These are phyloP conservation scores for Ctenopoma multispine DNA, from an alignment of 2,797 vertebrate genomes.

Conservation along the genomic window DNA sequence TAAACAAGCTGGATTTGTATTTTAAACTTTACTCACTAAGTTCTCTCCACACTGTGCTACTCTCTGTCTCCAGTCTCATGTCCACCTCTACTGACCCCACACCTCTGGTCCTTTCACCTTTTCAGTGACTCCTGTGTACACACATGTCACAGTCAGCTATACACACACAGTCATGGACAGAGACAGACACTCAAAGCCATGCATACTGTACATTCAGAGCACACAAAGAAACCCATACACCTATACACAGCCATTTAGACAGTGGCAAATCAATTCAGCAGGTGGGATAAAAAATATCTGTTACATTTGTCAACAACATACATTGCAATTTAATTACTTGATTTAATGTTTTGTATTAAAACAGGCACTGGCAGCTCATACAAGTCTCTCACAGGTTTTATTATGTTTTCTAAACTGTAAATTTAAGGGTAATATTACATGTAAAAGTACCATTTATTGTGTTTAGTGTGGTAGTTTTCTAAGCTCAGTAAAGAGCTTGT, in stretches of 20 bases:
- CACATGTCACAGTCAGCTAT: slow-evolving; percentile 57
- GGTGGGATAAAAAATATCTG: neutral
- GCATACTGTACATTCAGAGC: slow-evolving; percentile 29
- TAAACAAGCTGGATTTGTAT: neutral
- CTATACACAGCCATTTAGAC: slow-evolving; percentile 9
- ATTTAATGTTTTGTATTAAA: neutral
- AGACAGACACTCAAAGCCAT: slow-evolving; percentile 37
- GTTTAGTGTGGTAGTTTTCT: neutral
- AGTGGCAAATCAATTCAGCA: neutral
- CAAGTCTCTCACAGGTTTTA: neutral
- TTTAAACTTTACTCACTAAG: slow-evolving; percentile 27
- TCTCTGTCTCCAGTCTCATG: slow-evolving; percentile 27
- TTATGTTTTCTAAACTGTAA: neutral
- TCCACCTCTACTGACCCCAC: slow-evolving; percentile 56
- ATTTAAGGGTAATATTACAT: too few relatives aligned
- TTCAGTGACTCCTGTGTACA: slow-evolving; percentile 49
- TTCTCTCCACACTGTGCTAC: neutral
- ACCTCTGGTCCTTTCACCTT: slow-evolving; percentile 49
- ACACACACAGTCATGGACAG: slow-evolving; percentile 52
- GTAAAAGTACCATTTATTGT: neutral
- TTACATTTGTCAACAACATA: neutral
- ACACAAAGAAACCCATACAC: slow-evolving; percentile 38
- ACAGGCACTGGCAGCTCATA: too few relatives aligned
- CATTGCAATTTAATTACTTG: neutral
- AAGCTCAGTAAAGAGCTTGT: neutral